These are phyloP conservation scores for Eulemur mongoz DNA, from an alignment of 2,797 vertebrate genomes.

Conservation along the genomic window DNA sequence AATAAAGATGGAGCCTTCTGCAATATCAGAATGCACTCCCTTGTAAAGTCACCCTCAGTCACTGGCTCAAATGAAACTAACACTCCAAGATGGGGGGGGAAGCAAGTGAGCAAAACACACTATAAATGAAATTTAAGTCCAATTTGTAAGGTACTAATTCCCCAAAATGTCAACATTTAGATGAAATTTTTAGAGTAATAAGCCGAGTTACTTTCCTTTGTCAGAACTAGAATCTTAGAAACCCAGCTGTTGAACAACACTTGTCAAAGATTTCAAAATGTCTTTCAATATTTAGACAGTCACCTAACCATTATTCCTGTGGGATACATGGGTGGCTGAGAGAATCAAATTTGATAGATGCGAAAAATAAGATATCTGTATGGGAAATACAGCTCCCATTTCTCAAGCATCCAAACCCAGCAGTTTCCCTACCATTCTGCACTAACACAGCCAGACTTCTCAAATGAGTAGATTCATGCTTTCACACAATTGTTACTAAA, in stretches of 20 bases:
- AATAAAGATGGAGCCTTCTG: constrained; percentile 37
- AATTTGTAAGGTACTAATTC: constrained; percentile 13
- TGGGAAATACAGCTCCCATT: background rate
- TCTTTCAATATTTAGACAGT: constrained; percentile 71
- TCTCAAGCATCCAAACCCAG: background rate
- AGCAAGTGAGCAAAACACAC: background rate
- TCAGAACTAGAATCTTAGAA: constrained; percentile 44
- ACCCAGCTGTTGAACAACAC: constrained; percentile 62
- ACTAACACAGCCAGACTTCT: background rate
- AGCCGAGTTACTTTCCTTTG: constrained; percentile 57
- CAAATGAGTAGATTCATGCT: background rate
- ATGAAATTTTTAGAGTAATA: constrained; percentile 51
- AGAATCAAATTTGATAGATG: constrained; percentile 46
- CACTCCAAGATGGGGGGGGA: background rate
- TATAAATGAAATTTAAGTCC: background rate
- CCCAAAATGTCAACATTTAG: background rate
- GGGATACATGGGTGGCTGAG: background rate
- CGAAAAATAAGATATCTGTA: background rate
- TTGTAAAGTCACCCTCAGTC: constrained; percentile 36
- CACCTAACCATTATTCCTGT: constrained; percentile 60
- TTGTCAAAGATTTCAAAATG: constrained; percentile 67
- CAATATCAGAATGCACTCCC: background rate
- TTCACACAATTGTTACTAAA: constrained; percentile 40
- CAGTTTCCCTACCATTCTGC: background rate
- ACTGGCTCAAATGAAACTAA: constrained; percentile 9